Evolutionary conservation across 2,113 vertebrate species (phyloP).

Genomic region (Planiliza haematocheilus): DNA sequence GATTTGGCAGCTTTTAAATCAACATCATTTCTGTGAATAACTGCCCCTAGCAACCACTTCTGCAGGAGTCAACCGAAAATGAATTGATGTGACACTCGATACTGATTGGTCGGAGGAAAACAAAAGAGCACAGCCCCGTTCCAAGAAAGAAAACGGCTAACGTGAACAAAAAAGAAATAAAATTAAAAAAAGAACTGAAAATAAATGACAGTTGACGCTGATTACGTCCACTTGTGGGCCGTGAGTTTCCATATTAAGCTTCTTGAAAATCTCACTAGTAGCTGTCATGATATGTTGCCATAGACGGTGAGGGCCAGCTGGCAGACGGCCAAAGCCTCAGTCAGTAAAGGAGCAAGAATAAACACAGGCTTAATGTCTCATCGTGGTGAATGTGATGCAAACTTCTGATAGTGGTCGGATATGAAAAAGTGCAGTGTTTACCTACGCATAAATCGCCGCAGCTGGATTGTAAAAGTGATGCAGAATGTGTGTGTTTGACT

Average conservation of each 20-base stretch:
- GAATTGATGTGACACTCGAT: neutral
- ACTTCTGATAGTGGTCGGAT: neutral
- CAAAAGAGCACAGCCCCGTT: neutral
- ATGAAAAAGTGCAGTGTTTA: neutral
- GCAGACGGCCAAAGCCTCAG: neutral
- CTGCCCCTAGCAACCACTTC: neutral
- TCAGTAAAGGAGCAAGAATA: neutral
- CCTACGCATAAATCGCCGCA: neutral
- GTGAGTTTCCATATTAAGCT: neutral
- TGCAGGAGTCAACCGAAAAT: neutral
- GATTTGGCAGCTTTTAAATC: no score
- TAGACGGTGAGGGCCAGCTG: neutral
- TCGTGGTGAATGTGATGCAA: conserved; percentile 2
- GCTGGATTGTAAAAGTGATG: neutral
- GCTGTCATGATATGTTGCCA: neutral
- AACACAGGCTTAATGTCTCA: neutral
- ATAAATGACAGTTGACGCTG: neutral
- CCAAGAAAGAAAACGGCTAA: neutral
- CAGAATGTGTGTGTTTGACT: conserved; percentile 20
- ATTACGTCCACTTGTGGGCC: neutral
- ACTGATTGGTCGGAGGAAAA: neutral
- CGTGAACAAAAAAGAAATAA: neutral
- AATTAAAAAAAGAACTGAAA: neutral
- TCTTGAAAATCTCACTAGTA: neutral
- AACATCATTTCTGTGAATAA: neutral